Base-by-base conservation (phyloP, 2,888 invertebrate species). In the Ferrisia virgata region DNA sequence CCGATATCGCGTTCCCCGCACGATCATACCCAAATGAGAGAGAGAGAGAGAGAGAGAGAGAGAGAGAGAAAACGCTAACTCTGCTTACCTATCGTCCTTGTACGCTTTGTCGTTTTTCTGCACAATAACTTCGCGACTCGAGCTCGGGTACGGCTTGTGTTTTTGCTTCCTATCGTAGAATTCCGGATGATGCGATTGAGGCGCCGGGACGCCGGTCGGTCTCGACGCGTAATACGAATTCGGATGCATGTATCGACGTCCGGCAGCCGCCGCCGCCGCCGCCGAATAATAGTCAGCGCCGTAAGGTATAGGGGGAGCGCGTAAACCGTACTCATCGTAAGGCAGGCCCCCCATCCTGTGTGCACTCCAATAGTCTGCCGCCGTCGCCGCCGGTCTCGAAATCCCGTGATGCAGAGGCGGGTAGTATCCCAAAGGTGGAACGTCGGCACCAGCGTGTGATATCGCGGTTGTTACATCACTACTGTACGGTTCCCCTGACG, bases 91-190 rank as follows among this genome's bases (percentile, higher is more conserved):
- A 15, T 86, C 86, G 85, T 87, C 87, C 78, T 85, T 85, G 64
- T 85, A 86, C 11, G 86, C 84, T 84, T 87, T 87, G 31, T 87
- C 87, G 13, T 86, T 93, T 33, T 94, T 91, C 88, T 94, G 94
- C 0, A 95, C 94, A 86, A 94, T 94, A 1, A 94, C 94, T 88
- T 94, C 93, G 6, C 93, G 90, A 0, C 94, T 92, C 5, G 85
- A 85, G 76, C 78, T 78, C 69, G 78, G 79, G 43, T 84, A 82
- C 31, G 53, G 85, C 36, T 85, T 82, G 18, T 84, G 84, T 40
- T 85, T 84, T 28, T 78, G 84, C 13, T 84, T 84, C 13, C 84
- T 81, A 25, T 84, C 82, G 82, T 84, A 84, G 13, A 82, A 84
- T 22, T 85, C 84, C 15, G 81, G 72, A 53, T 84, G 85, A n/a